Percentiles rank a stretch among this genome's conserved stretches.
Conservation (phyloP, 2,113 vertebrate species). For the Leptosomus discolor region DNA sequence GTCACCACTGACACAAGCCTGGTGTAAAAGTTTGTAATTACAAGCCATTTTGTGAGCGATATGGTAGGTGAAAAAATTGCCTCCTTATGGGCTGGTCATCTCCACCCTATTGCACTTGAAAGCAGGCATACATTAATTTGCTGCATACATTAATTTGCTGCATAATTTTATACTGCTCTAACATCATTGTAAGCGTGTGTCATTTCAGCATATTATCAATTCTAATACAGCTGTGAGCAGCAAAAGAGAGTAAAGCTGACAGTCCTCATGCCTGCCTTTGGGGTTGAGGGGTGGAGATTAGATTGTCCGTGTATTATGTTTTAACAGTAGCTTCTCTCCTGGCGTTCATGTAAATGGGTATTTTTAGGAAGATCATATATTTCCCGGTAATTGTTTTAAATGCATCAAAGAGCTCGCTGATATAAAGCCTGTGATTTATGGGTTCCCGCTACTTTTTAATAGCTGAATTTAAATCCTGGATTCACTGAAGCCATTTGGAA, state of each 20-base stretch:
- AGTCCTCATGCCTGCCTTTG: neutral
- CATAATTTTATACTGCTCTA: neutral
- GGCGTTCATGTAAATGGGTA: slow-evolving; percentile 32
- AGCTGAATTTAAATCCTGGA: slow-evolving; percentile 61
- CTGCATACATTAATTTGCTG: neutral
- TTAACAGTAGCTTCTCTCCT: slow-evolving; percentile 21
- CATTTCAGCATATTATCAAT: neutral
- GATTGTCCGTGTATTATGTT: neutral
- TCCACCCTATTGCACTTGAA: neutral
- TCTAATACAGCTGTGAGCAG: slow-evolving; percentile 16
- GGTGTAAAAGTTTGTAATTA: neutral
- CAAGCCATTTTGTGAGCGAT: neutral
- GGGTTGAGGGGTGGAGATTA: neutral
- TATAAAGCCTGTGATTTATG: slow-evolving; percentile 60
- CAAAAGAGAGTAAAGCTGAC: neutral
- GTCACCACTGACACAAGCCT: neutral
- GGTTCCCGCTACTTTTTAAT: slow-evolving; percentile 58
- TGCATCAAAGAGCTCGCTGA: slow-evolving; percentile 42
- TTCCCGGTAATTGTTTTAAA: slow-evolving; percentile 61
- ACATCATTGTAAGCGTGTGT: neutral
- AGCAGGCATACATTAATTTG: neutral
- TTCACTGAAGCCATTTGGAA: slow-evolving; percentile 67
- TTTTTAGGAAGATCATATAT: slow-evolving; percentile 61
- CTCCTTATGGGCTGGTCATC: neutral
- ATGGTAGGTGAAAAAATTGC: neutral